phyloP scores from a whole-genome alignment of 2,888 invertebrate genomes.

The Parnassius orleans region DNA sequence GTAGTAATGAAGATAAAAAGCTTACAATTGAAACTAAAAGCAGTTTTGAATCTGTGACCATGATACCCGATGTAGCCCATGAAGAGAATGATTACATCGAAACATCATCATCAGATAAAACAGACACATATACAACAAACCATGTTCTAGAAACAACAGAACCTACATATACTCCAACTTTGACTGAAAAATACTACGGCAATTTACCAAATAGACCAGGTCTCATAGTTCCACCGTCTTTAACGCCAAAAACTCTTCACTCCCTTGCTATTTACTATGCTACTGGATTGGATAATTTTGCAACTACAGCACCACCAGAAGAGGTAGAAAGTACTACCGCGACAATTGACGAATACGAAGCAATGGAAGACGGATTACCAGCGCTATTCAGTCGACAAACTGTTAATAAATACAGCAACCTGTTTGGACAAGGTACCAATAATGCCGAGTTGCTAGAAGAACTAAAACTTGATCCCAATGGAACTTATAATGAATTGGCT shows the following conservation, averaged over 20 bases:
- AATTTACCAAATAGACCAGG: constrained; percentile 79
- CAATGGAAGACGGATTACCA: constrained; percentile 76
- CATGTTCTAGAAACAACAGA: constrained; percentile 52
- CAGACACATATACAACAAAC: constrained; percentile 49
- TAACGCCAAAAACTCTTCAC: constrained; percentile 88
- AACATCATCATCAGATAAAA: constrained; percentile 52
- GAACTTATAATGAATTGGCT: constrained; percentile 67
- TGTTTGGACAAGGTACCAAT: constrained; percentile 61
- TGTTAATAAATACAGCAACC: constrained; percentile 81
- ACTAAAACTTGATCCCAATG: constrained; percentile 65
- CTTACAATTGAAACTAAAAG: constrained; percentile 50
- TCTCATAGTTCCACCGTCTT: constrained; percentile 85
- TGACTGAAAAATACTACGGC: constrained; percentile 71
- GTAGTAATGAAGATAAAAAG: constrained; percentile 35
- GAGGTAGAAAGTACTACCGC: constrained; percentile 57
- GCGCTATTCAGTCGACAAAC: constrained; percentile 85
- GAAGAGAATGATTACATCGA: constrained; percentile 45
- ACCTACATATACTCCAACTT: constrained; percentile 58
- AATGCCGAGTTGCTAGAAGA: constrained; percentile 63
- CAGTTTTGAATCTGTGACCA: constrained; percentile 67
- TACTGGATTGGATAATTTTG: constrained; percentile 82
- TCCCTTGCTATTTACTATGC: constrained; percentile 91
- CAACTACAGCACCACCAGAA: constrained; percentile 61
- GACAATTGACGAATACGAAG: constrained; percentile 57
- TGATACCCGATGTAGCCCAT: constrained; percentile 62